Base-by-base conservation (phyloP, 2,797 vertebrate genomes). In the Limosa lapponica region DNA sequence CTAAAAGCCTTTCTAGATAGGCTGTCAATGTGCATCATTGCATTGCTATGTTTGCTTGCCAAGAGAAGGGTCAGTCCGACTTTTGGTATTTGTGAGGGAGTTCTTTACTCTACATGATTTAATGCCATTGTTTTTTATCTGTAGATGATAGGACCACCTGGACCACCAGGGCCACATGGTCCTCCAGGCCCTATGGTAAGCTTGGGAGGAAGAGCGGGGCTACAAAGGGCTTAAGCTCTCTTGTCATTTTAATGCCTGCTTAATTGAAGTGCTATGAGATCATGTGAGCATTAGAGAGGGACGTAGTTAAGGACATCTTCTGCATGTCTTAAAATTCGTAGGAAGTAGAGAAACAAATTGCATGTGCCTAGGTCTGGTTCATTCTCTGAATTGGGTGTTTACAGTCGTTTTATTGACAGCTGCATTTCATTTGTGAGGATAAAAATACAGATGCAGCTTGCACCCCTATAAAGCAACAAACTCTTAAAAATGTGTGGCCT, bases 161-260 rank as follows among this genome's bases (percentile, higher is more conserved):
- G 99, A 92, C 95, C 99, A 61, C 96, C 98, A 30, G 99, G 99
- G 17, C 99, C 99, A 32, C 99, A 99, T 44, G 99, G 99, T 70
- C 98, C 99, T 82, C 98, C 99, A 75, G 99, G 99, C 91, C 99
- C 99, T 78, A 99, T 99, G 99, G 99, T 99, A 98, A 98, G 99
- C 94, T 61, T 61, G 71, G 64, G 78, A 82, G 25, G 8, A 92
- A 25, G 17, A 83, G 13, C 1, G 7, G n/a, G 48, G 25, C 59
- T 95, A 39, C 27, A 65, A 84, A 43, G 37, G 13, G 30, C 70
- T 61, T 75, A 32, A 86, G 16, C 20, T 7, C 48, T 89, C 22
- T 64, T 80, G 43, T 46, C 32, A 22, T 54, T 75, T 41, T 34
- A 77, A 64, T 90, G 9, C 4, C 71, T 85, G 43, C n/a, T 95